A percentile compares a stretch with the other conserved stretches of the same genome.
Conservation (phyloP, 2,888 invertebrate genomes). For the Dichetophora obliterata region DNA sequence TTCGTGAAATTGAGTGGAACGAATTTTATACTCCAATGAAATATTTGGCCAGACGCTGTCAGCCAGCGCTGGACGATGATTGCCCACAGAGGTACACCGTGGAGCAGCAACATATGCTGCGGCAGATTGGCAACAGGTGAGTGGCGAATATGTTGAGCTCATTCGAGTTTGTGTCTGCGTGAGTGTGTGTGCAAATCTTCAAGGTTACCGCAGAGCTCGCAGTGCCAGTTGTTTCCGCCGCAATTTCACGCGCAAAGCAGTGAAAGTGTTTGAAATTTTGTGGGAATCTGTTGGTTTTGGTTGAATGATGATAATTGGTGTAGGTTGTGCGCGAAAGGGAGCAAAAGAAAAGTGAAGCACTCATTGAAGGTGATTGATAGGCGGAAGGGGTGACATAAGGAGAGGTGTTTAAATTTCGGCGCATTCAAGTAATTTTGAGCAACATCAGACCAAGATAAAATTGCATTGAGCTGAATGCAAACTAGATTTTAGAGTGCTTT, state of each 20-base stretch:
- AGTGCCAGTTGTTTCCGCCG: slow-evolving; percentile 46
- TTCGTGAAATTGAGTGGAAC: slow-evolving; percentile 47
- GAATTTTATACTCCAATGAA: slow-evolving; percentile 56
- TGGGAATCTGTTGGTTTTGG: slow-evolving; percentile 12
- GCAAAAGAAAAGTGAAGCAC: background rate
- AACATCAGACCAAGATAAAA: too few species aligned
- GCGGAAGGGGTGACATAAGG: too few species aligned
- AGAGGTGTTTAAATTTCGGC: background rate
- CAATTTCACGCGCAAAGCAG: slow-evolving; percentile 44
- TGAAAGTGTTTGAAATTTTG: slow-evolving; percentile 52
- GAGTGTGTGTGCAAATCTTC: slow-evolving; percentile 20
- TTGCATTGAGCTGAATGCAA: too few species aligned
- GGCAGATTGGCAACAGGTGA: slow-evolving; percentile 59
- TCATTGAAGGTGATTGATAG: background rate
- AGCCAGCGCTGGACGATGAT: slow-evolving; percentile 52
- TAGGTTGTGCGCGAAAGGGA: background rate
- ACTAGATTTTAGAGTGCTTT: too few species aligned
- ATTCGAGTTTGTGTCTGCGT: slow-evolving; percentile 15
- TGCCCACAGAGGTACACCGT: slow-evolving; percentile 55
- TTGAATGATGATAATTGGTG: background rate
- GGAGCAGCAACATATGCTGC: slow-evolving; percentile 24
- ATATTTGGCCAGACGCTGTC: slow-evolving; percentile 59
- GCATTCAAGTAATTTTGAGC: too few species aligned
- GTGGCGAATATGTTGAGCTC: slow-evolving; percentile 39
- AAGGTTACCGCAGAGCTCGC: slow-evolving; percentile 37